Percentiles rank a stretch among this genome's conserved stretches.
These are phyloP conservation scores for Sinocyclocheilus anshuiensis DNA, from an alignment of 2,113 vertebrate species.

Conservation along the genomic window DNA sequence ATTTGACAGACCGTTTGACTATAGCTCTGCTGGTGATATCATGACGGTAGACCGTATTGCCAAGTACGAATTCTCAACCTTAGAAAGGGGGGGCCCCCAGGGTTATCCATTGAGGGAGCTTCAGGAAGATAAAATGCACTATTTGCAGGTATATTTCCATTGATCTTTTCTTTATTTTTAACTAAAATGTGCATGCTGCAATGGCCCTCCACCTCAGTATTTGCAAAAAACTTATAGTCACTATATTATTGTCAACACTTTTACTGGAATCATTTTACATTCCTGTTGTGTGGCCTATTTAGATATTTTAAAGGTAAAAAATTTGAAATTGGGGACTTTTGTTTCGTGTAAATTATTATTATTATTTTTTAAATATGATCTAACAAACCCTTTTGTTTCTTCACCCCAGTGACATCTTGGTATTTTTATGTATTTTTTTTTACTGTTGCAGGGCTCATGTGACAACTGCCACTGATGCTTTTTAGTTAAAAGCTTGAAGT, in stretches of 20 bases:
- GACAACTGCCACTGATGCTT: neutral
- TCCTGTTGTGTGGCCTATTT: slow-evolving; percentile 45
- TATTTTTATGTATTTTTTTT: neutral
- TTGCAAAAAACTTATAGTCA: slow-evolving; percentile 41
- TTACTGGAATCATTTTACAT: slow-evolving; percentile 58
- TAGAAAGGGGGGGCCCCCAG: slow-evolving; percentile 85
- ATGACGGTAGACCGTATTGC: slow-evolving; percentile 84
- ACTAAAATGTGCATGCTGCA: slow-evolving; percentile 76
- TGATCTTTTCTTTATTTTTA: slow-evolving; percentile 60
- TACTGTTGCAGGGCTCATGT: slow-evolving; percentile 22
- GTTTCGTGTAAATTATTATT: slow-evolving; percentile 47
- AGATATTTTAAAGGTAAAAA: neutral
- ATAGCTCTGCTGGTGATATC: slow-evolving; percentile 81
- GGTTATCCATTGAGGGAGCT: slow-evolving; percentile 80
- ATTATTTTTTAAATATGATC: slow-evolving; percentile 64
- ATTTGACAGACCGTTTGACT: slow-evolving; percentile 85
- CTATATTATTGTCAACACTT: slow-evolving; percentile 55
- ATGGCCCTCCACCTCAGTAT: slow-evolving; percentile 49
- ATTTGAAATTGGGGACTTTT: neutral
- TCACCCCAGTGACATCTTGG: slow-evolving; percentile 41
- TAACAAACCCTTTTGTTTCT: slow-evolving; percentile 63
- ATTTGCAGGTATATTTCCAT: slow-evolving; percentile 89
- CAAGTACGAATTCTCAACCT: slow-evolving; percentile 85
- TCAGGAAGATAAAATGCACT: slow-evolving; percentile 92
- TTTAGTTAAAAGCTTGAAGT: slow-evolving; percentile 6